Percentiles rank a stretch among this genome's conserved stretches.
These are phyloP conservation scores for Gymnodraco acuticeps DNA, from an alignment of 2,797 vertebrate species.

Conservation along the genomic window DNA sequence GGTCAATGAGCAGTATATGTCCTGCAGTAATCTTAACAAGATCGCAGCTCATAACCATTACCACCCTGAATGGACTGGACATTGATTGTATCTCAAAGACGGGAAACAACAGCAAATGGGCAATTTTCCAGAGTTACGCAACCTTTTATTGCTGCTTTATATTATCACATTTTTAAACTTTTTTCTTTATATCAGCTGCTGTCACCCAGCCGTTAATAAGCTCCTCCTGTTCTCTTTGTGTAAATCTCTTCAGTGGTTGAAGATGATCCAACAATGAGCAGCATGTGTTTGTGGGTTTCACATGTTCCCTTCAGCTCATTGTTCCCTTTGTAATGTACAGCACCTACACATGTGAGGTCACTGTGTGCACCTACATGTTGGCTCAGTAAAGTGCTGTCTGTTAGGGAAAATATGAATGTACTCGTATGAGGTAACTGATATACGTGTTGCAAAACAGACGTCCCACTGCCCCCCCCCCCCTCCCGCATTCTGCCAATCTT, in stretches of 20 bases:
- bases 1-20: conserved; percentile 68
- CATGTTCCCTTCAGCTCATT: conserved; percentile 14
- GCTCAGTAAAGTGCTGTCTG: conserved; percentile 42
- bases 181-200: background rate
- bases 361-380: conserved; percentile 48
- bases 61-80: conserved; percentile 43
- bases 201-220: conserved; percentile 8
- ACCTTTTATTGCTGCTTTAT: conserved; percentile 33
- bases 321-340: conserved; percentile 22
- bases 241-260: background rate
- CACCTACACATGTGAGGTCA: conserved; percentile 46
- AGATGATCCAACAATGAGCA: conserved; percentile 1
- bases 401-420: conserved; percentile 47
- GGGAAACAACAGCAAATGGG: conserved; percentile 44
- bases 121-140: conserved; percentile 6
- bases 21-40: conserved; percentile 66
- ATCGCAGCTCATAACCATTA: conserved; percentile 51
- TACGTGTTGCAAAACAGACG: conserved; percentile 58
- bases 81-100: conserved; percentile 44
- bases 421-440: conserved; percentile 58
- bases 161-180: background rate
- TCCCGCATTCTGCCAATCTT: conserved; percentile 51
- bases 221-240: background rate
- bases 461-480: conserved; percentile 22
- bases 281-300: conserved; percentile 38